phyloP scores from a whole-genome alignment of 2,888 invertebrate genomes.

The Drosophila borborema region DNA sequence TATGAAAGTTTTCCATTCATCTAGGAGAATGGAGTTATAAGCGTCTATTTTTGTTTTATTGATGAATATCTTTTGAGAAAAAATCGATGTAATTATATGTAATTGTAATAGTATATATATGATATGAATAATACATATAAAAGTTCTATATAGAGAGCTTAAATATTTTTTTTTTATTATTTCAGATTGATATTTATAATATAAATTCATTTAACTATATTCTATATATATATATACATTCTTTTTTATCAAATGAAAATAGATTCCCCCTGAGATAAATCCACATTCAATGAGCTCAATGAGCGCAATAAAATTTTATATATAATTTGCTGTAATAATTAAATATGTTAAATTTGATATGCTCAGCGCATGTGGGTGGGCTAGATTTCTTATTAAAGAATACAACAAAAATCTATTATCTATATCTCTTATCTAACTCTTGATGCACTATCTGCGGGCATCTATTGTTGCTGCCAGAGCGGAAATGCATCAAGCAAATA shows the following conservation, averaged over 20 bases:
- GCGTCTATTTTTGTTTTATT: no score
- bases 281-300: background rate
- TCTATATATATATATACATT: no score
- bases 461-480: background rate
- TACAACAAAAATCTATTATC: background rate
- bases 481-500: slow-evolving; percentile 6
- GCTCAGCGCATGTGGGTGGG: background rate
- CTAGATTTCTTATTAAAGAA: background rate
- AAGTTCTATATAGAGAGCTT: no score
- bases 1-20: no score
- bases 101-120: no score
- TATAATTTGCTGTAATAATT: background rate
- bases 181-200: no score
- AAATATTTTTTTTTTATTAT: no score
- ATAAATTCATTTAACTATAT: no score
- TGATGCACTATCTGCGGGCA: slow-evolving; percentile 1
- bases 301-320: background rate
- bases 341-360: background rate
- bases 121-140: no score
- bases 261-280: background rate
- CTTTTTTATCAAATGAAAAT: background rate
- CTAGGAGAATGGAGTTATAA: no score
- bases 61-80: no score
- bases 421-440: background rate
- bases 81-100: no score